Percentiles rank a stretch among this genome's conserved stretches.
Evolutionary conservation across 2,888 invertebrate species (phyloP).

Genomic region (Serrognathus titanus): DNA sequence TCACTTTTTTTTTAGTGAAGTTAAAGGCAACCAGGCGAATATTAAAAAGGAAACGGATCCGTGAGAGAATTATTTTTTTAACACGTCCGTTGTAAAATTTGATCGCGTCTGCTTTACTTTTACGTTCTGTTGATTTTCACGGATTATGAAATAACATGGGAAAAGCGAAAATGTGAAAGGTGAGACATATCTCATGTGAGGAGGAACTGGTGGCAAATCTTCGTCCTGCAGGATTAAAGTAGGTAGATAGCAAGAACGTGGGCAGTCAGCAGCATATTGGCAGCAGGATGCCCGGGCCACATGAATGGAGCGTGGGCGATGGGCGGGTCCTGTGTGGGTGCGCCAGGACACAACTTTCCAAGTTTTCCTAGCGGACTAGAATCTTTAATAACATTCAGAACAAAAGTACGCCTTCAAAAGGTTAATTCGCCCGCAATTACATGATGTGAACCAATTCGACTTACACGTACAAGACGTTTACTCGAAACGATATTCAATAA

Average conservation of each 20-base stretch:
- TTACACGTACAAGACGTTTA: too few species aligned
- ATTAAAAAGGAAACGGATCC: not conserved
- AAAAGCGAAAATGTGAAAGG: conserved; percentile 3
- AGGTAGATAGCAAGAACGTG: conserved; percentile 24
- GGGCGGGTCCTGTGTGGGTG: conserved; percentile 32
- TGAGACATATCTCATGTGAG: not conserved
- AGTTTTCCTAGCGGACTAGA: conserved; percentile 11
- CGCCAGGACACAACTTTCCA: conserved; percentile 19
- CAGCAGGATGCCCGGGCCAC: conserved; percentile 32
- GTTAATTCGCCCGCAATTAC: too few species aligned
- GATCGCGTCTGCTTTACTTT: not conserved
- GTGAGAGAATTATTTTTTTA: not conserved
- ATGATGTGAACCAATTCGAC: too few species aligned
- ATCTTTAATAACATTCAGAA: not conserved
- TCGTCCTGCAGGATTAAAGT: conserved; percentile 22
- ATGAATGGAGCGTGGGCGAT: conserved; percentile 36
- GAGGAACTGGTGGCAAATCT: conserved; percentile 1
- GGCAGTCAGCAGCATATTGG: conserved; percentile 29
- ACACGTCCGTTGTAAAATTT: too few species aligned
- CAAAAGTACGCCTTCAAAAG: too few species aligned
- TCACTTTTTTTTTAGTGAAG: too few species aligned
- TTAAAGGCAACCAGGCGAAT: too few species aligned
- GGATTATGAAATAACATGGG: not conserved
- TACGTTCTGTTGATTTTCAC: conserved; percentile 1
- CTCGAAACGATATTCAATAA: too few species aligned